Conservation (phyloP, 2,797 vertebrate genomes). For the Ctenopoma multispine region DNA sequence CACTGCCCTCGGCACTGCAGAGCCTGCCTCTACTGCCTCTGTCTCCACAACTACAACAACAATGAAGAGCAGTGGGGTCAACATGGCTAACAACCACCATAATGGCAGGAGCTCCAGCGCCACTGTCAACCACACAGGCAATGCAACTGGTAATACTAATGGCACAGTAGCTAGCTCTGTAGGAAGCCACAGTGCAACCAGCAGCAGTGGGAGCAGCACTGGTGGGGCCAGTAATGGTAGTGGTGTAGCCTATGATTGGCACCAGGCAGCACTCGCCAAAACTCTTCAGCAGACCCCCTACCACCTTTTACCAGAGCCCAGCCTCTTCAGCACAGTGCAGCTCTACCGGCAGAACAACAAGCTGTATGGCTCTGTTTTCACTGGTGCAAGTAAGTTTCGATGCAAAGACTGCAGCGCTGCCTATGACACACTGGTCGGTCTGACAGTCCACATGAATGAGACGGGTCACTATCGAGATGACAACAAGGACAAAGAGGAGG, state of each 20-base stretch:
- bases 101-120: slow-evolving; percentile 86
- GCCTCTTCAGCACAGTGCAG: slow-evolving; percentile 99
- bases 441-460: slow-evolving; percentile 99
- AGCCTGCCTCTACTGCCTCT: slow-evolving; percentile 66
- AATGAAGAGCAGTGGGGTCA: slow-evolving; percentile 82
- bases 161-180: slow-evolving; percentile 72
- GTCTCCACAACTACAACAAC: slow-evolving; percentile 77
- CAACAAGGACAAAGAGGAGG: slow-evolving; percentile 97
- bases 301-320: slow-evolving; percentile 95
- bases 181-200: slow-evolving; percentile 76
- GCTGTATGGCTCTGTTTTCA: slow-evolving; percentile 97
- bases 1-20: slow-evolving; percentile 66
- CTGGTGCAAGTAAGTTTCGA: slow-evolving; percentile 98
- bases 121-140: slow-evolving; percentile 81
- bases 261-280: slow-evolving; percentile 97
- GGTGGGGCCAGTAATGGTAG: slow-evolving; percentile 84
- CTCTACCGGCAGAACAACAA: slow-evolving; percentile 99
- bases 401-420: slow-evolving; percentile 99
- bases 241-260: slow-evolving; percentile 87
- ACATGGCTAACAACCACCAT: slow-evolving; percentile 77
- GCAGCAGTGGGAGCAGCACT: slow-evolving; percentile 77
- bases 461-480: slow-evolving; percentile 99
- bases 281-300: slow-evolving; percentile 96
- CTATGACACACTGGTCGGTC: slow-evolving; percentile 97
- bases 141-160: slow-evolving; percentile 71